These are phyloP conservation scores for Benitochromis conjunctus DNA, from an alignment of 2,113 vertebrate species.

Conservation along the genomic window DNA sequence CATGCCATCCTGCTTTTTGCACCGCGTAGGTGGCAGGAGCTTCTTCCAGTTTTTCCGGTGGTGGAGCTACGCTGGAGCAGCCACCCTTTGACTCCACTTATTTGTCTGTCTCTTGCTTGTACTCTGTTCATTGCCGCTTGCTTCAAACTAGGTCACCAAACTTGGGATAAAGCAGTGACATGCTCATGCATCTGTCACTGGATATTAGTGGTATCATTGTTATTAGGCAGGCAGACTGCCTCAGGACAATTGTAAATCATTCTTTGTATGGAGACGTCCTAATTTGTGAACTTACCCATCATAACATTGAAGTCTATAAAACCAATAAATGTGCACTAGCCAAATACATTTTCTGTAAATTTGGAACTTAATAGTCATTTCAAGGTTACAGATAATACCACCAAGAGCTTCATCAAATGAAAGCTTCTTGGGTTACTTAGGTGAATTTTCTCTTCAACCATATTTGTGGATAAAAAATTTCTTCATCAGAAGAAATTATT, in stretches of 20 bases:
- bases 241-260: constrained; percentile 2
- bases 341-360: background rate
- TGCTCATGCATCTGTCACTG: constrained; percentile 40
- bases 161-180: background rate
- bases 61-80: background rate
- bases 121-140: background rate
- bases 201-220: constrained; percentile 17
- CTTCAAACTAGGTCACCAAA: constrained; percentile 46
- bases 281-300: constrained; percentile 6
- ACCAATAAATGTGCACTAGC: background rate
- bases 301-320: background rate
- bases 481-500: background rate
- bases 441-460: background rate
- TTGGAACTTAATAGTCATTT: background rate
- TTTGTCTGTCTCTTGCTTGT: background rate
- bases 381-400: background rate
- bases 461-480: background rate
- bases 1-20: background rate
- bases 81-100: constrained; percentile 1
- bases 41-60: background rate
- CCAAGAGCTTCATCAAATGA: background rate
- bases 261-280: background rate
- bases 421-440: background rate
- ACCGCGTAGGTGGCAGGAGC: background rate
- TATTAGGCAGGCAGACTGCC: background rate